Percentiles rank a stretch among this genome's conserved stretches.
phyloP scores from a whole-genome alignment of 2,888 invertebrate genomes.

The Tanypteryx hageni region DNA sequence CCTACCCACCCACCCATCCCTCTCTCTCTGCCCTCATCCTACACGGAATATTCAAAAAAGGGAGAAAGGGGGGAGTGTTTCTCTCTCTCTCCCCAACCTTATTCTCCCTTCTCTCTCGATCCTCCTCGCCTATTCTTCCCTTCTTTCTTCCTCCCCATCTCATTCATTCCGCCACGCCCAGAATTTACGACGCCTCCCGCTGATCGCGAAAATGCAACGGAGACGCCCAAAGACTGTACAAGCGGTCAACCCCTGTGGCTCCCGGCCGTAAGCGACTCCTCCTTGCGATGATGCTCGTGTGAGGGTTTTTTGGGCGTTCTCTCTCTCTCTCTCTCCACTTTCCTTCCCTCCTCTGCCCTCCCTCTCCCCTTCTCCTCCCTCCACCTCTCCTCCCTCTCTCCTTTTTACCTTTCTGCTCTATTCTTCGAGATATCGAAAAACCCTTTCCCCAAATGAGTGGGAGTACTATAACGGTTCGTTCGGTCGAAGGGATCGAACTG shows the following conservation, averaged over 20 bases:
- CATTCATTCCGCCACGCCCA: slow-evolving; percentile 42
- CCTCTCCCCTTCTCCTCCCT: background rate
- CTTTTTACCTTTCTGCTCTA: background rate
- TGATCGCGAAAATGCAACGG: slow-evolving; percentile 61
- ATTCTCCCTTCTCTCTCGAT: background rate
- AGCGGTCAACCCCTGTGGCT: slow-evolving; percentile 2
- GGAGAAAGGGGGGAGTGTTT: background rate
- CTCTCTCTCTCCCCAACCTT: background rate
- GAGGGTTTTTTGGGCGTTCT: background rate
- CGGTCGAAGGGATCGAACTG: background rate
- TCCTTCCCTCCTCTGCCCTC: background rate
- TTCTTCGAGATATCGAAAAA: background rate
- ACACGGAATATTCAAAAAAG: background rate
- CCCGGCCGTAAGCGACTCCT: slow-evolving; percentile 1
- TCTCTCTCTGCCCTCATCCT: background rate
- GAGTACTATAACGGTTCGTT: background rate
- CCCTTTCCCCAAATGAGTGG: background rate
- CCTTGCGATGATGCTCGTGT: background rate
- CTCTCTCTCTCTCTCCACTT: background rate
- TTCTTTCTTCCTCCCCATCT: background rate
- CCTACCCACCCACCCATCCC: background rate
- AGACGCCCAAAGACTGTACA: slow-evolving; percentile 54
- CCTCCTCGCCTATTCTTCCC: background rate
- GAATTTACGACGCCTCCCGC: slow-evolving; percentile 60
- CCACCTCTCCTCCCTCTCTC: background rate